Evolutionary conservation across 2,113 vertebrate genomes (phyloP).

Genomic region (Halcyon malimbica): DNA sequence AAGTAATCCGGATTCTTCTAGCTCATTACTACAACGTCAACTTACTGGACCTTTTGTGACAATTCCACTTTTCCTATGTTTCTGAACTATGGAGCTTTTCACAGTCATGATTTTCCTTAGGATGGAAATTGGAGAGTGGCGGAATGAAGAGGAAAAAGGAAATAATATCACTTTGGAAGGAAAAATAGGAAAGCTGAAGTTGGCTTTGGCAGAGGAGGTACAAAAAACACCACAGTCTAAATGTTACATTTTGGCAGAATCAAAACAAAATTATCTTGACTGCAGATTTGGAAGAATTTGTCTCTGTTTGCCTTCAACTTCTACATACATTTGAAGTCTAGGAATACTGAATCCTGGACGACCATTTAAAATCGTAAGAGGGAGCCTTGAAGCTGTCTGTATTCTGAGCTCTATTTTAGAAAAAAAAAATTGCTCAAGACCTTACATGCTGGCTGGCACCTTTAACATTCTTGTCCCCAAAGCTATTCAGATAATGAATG

Average conservation of each 20-base stretch:
- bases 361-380: neutral
- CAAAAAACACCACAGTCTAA: neutral
- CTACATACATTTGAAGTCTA: neutral
- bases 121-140: neutral
- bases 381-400: neutral
- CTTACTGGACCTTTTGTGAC: neutral
- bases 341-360: neutral
- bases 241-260: neutral
- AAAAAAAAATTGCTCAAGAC: neutral
- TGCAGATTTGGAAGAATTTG: neutral
- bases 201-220: conserved; percentile 4
- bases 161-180: neutral
- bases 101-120: neutral
- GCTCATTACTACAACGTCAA: neutral
- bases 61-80: neutral
- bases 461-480: neutral
- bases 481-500: neutral
- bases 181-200: neutral
- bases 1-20: neutral
- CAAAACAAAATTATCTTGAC: conserved; percentile 10
- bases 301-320: neutral
- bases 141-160: neutral
- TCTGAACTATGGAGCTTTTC: neutral
- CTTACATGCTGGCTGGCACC: neutral
- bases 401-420: neutral